Conservation (phyloP, 2,888 invertebrate genomes). For the Doris montereyensis region DNA sequence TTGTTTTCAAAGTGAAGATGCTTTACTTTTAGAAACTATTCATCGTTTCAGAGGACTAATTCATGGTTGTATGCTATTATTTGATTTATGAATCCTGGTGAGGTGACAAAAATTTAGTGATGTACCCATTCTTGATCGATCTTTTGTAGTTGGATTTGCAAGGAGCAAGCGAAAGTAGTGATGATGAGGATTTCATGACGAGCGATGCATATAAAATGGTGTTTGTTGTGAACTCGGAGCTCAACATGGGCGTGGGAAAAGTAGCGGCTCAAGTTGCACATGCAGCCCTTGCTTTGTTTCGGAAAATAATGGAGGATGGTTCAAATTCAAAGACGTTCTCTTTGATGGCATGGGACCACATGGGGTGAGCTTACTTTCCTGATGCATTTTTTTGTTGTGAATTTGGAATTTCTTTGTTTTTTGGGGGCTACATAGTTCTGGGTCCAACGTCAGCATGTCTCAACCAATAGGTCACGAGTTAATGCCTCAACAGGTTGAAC, state of each 20-base stretch:
- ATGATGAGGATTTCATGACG: constrained; percentile 60
- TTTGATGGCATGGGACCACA: constrained; percentile 73
- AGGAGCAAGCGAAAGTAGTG: constrained; percentile 57
- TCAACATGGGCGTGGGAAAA: constrained; percentile 80
- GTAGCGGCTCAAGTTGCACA: constrained; percentile 75
- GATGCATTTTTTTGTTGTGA: no score
- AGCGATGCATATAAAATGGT: constrained; percentile 77
- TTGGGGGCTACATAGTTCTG: no score
- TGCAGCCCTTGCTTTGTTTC: constrained; percentile 77
- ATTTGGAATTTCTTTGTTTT: no score
- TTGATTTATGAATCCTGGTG: neutral
- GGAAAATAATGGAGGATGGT: constrained; percentile 73
- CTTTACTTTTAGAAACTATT: no score
- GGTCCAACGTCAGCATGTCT: no score
- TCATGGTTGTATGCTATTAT: neutral
- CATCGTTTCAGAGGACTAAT: neutral
- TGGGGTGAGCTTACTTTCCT: no score
- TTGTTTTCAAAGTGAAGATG: no score
- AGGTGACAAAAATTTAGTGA: neutral
- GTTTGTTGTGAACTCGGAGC: constrained; percentile 78
- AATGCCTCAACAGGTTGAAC: no score
- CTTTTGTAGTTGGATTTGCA: constrained; percentile 56
- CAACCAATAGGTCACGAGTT: no score
- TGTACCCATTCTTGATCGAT: no score
- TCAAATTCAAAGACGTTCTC: constrained; percentile 67